Evolutionary conservation across 1,140 invertebrate genomes (phyloP).

Genomic region (Hypsibius dujardini): DNA sequence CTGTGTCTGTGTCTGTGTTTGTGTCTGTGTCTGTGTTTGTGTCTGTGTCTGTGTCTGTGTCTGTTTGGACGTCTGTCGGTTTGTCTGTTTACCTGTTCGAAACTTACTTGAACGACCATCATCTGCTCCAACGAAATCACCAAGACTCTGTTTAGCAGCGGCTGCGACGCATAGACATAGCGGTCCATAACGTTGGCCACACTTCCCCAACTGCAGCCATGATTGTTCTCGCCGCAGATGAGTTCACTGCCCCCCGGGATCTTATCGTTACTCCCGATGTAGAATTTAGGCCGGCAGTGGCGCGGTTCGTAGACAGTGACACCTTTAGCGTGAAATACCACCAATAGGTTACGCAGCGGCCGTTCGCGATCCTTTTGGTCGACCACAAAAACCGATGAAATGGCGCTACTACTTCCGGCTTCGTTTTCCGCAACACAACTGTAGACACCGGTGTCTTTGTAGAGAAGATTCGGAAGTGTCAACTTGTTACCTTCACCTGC

Average conservation of each 20-base stretch:
- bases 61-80: too few relatives aligned
- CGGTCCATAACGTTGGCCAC: slow-evolving; percentile 35
- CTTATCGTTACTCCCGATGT: slow-evolving; percentile 52
- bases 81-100: too few relatives aligned
- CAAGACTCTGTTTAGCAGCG: slow-evolving; percentile 48
- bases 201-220: slow-evolving; percentile 50
- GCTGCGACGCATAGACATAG: slow-evolving; percentile 57
- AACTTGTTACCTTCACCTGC: neutral
- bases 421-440: neutral
- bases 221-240: slow-evolving; percentile 48
- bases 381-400: neutral
- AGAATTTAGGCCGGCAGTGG: slow-evolving; percentile 51
- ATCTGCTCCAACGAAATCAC: slow-evolving; percentile 54
- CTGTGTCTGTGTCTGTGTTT: too few relatives aligned
- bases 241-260: slow-evolving; percentile 55
- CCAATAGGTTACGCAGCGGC: slow-evolving; percentile 37
- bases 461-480: neutral
- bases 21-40: too few relatives aligned
- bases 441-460: slow-evolving; percentile 3
- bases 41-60: too few relatives aligned
- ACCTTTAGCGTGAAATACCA: slow-evolving; percentile 57
- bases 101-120: slow-evolving; percentile 48
- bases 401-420: neutral
- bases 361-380: neutral
- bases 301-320: slow-evolving; percentile 55